phyloP scores from a whole-genome alignment of 2,113 vertebrate genomes.

The Apistogramma diplotaenia region DNA sequence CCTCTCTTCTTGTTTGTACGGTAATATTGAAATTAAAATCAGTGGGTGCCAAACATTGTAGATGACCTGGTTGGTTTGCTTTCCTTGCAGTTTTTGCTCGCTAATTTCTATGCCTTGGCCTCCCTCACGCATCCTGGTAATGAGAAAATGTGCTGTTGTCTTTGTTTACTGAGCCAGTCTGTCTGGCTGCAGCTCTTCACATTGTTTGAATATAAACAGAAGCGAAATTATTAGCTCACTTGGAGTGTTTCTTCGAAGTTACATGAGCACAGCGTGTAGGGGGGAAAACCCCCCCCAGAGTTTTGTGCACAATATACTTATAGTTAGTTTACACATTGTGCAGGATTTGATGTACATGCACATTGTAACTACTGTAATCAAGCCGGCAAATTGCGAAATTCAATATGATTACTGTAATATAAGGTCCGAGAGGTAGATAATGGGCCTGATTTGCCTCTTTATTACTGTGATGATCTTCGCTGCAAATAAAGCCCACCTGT shows the following conservation, averaged over 20 bases:
- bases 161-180: slow-evolving; percentile 71
- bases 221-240: slow-evolving; percentile 66
- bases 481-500: slow-evolving; percentile 8
- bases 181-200: slow-evolving; percentile 65
- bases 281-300: not conserved
- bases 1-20: slow-evolving; percentile 57
- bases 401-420: not conserved
- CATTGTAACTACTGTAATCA: slow-evolving; percentile 7
- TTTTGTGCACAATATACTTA: slow-evolving; percentile 5
- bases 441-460: not conserved
- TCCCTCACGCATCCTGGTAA: slow-evolving; percentile 69
- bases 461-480: slow-evolving; percentile 20
- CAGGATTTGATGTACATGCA: not conserved
- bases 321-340: not conserved
- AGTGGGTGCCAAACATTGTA: slow-evolving; percentile 61
- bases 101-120: slow-evolving; percentile 71
- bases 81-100: slow-evolving; percentile 73
- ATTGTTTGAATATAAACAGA: slow-evolving; percentile 75
- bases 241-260: slow-evolving; percentile 57
- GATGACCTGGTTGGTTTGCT: slow-evolving; percentile 73
- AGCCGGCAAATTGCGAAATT: slow-evolving; percentile 2
- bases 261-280: slow-evolving; percentile 34
- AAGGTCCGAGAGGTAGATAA: not conserved
- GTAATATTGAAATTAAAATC: slow-evolving; percentile 75
- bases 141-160: slow-evolving; percentile 76